Conservation (phyloP, 2,113 vertebrate species). For the Regulus satrapa region DNA sequence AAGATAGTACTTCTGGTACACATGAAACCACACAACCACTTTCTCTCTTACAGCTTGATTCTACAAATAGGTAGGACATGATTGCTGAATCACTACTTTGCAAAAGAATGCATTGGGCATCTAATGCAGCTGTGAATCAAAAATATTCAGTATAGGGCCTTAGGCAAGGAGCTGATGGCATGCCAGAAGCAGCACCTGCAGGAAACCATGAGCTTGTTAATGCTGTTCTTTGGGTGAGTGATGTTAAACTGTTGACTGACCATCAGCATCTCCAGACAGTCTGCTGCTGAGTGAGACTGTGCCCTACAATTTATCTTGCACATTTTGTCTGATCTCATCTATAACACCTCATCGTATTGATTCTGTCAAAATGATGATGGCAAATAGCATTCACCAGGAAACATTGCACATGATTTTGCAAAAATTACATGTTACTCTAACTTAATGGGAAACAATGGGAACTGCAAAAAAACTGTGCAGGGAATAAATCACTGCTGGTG, state of each 20-base stretch:
- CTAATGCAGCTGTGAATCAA: background rate
- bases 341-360: background rate
- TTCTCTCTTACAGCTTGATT: background rate
- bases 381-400: background rate
- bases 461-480: background rate
- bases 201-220: background rate
- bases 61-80: background rate
- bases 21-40: background rate
- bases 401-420: background rate
- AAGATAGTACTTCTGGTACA: background rate
- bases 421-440: background rate
- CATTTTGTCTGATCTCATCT: background rate
- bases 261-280: background rate
- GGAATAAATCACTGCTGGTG: background rate
- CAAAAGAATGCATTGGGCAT: background rate
- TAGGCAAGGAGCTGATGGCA: background rate
- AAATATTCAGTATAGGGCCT: background rate
- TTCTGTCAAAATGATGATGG: background rate
- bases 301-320: background rate
- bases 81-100: background rate
- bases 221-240: background rate
- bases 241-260: background rate
- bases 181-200: background rate
- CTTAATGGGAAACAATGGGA: background rate
- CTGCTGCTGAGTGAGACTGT: background rate